Evolutionary conservation across 1,140 invertebrate species (phyloP), one percentile per base, ranked within the genome.

Genomic region (Macrocentrus cingulum): DNA sequence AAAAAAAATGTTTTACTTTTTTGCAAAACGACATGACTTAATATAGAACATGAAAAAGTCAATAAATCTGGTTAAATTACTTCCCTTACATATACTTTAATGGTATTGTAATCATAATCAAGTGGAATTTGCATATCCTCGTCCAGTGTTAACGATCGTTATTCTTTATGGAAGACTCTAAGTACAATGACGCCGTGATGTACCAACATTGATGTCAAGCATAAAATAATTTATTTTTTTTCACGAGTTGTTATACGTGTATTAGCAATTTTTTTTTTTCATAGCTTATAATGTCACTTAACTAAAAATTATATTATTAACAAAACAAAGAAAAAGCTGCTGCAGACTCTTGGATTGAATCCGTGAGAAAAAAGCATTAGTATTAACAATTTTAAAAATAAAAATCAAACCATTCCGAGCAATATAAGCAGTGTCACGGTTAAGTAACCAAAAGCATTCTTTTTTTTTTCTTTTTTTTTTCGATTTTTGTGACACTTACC

Each of bases 401-500:
- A 39, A 39, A n/a, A 1, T 5, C 25, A 29, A 29, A 29, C 4
- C 25, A 29, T 5, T 29, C 25, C 4, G 25, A 29, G 25, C 9
- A 29, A 29, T 29, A 5, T 29, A 29, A 29, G 25, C 25, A 72
- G 69, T 59, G 48, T 56, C 61, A 58, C 37, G 23, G 46, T 50
- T 50, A 37, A 15, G 41, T 52, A 25, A 29, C 4, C 9, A 29
- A 29, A 29, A 29, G 45, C 55, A 13, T 19, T 29, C 48, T 9
- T 18, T 36, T 49, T 37, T 37, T 39, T 20, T 18, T 49, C 3
- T 39, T 55, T 41, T 60, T 23, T 34, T 60, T 67, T 65, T 70
- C 60, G 69, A n/a, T n/a, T n/a, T 49, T 8, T 64, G 70, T 76
- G 72, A 77, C 77, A 88, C 87, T 85, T 86, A 88, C 87, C 86